Evolutionary conservation across 2,797 vertebrate genomes (phyloP).

Genomic region (Danio albolineatus): DNA sequence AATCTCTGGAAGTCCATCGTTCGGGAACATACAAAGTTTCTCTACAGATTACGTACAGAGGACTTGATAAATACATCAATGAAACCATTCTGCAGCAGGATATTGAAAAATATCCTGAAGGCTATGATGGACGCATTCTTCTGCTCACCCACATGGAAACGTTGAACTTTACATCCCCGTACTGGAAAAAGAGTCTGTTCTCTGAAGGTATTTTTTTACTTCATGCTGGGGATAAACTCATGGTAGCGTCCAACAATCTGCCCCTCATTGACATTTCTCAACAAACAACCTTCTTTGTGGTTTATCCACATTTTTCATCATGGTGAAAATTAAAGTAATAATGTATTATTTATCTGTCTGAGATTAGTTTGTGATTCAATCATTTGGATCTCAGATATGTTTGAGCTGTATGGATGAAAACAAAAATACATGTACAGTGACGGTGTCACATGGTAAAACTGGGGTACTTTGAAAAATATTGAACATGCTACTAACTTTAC

Average conservation of each 20-base stretch:
- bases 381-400: neutral
- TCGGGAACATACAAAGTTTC: slow-evolving; percentile 37
- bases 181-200: slow-evolving; percentile 31
- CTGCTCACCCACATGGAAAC: slow-evolving; percentile 20
- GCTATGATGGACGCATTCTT: fast-evolving
- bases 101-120: fast-evolving
- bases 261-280: neutral
- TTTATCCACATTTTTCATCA: neutral
- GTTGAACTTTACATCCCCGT: neutral
- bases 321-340: neutral
- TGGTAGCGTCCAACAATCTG: neutral
- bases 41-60: slow-evolving; percentile 54
- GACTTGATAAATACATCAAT: fast-evolving
- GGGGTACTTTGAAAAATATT: neutral
- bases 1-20: slow-evolving; percentile 13
- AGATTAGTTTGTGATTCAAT: neutral
- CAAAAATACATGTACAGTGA: neutral
- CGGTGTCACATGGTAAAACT: neutral
- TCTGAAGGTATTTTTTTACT: slow-evolving; percentile 27
- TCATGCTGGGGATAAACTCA: neutral
- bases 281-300: slow-evolving; percentile 16
- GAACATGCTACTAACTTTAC: too few species aligned
- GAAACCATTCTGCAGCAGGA: neutral
- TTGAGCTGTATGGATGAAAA: neutral
- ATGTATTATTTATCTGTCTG: neutral